Conservation (phyloP, 2,113 vertebrate genomes). For the Ellobius talpinus region DNA sequence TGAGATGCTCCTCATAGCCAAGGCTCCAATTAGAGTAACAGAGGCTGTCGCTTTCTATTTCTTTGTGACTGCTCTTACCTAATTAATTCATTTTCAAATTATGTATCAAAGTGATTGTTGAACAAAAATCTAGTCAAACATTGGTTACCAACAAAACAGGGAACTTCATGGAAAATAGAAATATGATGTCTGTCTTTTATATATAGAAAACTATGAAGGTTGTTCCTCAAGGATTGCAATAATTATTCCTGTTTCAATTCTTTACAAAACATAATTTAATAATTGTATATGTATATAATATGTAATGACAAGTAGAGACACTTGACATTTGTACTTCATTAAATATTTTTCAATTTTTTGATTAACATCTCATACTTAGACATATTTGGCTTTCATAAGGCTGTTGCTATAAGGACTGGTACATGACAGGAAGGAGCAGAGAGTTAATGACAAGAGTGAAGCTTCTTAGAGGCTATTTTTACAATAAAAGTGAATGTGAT, state of each 20-base stretch:
- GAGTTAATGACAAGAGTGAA: neutral
- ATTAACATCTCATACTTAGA: neutral
- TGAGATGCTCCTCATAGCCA: neutral
- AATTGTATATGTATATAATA: neutral
- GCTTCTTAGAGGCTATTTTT: neutral
- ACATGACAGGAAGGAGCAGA: neutral
- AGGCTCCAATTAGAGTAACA: neutral
- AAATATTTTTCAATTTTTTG: neutral
- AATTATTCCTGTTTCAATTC: neutral
- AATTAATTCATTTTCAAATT: neutral
- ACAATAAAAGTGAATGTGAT: neutral
- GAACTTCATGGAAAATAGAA: neutral
- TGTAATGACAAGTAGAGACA: neutral
- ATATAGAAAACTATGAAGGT: neutral
- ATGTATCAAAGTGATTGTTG: neutral
- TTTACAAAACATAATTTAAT: neutral
- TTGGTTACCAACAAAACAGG: neutral
- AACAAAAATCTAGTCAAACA: constrained; percentile 2
- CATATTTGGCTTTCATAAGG: neutral
- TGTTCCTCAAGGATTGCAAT: neutral
- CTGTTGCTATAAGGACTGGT: neutral
- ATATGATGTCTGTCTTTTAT: neutral
- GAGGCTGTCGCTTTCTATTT: neutral
- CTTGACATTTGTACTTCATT: neutral
- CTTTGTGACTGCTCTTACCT: neutral